A percentile compares a stretch with the other conserved stretches of the same genome.
phyloP scores from a whole-genome alignment of 2,888 invertebrate species.

The Chrysomela aeneicollis region DNA sequence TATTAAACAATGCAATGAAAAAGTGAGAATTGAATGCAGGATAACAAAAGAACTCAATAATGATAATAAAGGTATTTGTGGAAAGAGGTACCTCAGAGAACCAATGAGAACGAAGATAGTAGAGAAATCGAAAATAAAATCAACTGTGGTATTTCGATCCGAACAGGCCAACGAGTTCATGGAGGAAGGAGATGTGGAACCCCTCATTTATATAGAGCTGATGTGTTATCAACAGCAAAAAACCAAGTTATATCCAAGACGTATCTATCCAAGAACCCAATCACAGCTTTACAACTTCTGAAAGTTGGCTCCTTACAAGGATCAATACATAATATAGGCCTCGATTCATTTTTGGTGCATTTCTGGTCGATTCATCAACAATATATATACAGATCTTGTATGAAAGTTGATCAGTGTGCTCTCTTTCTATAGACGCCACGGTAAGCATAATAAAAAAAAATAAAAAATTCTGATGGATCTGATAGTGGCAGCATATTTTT shows the following conservation, averaged over 20 bases:
- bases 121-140: not conserved
- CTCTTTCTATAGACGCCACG: conserved; percentile 5
- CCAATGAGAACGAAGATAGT: not conserved
- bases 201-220: conserved; percentile 1
- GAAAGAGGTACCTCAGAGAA: not conserved
- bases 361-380: conserved; percentile 1
- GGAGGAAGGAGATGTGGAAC: not conserved
- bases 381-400: conserved; percentile 4
- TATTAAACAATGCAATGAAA: not conserved
- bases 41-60: not conserved
- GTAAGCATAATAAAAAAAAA: conserved; percentile 3
- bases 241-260: not conserved
- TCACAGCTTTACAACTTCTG: not conserved
- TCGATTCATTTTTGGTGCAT: conserved; percentile 14
- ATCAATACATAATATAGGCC: conserved; percentile 10
- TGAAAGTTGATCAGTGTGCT: not conserved
- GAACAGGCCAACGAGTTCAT: not conserved
- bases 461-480: conserved; percentile 3
- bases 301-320: not conserved
- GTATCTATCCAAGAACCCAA: conserved; percentile 3
- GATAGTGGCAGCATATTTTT: not conserved
- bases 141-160: not conserved
- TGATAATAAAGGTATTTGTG: not conserved
- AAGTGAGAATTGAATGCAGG: not conserved
- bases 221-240: not conserved